A percentile compares a stretch with the other conserved stretches of the same genome.
These are phyloP conservation scores for Lampris megalopsis DNA, from an alignment of 2,113 vertebrate species.

Conservation along the genomic window DNA sequence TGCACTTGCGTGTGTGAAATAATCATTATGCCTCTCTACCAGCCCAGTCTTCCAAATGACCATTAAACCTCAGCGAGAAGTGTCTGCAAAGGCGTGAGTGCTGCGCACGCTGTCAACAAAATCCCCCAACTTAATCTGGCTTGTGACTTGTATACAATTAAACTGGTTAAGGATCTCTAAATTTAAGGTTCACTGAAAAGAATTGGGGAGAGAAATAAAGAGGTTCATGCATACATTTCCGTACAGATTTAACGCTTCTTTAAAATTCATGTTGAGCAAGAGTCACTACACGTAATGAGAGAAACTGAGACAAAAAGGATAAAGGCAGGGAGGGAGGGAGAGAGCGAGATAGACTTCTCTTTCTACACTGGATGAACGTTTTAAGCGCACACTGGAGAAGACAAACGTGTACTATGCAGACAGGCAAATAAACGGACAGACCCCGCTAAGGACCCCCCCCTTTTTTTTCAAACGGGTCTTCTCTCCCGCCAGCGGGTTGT, in stretches of 20 bases:
- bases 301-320: not conserved
- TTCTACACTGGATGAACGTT: not conserved
- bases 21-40: not conserved
- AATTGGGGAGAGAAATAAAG: not conserved
- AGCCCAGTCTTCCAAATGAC: not conserved
- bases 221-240: too few species aligned
- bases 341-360: not conserved
- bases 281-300: not conserved
- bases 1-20: constrained; percentile 22
- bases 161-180: not conserved
- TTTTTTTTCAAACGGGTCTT: constrained; percentile 19
- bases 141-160: not conserved
- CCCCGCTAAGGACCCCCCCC: constrained; percentile 33
- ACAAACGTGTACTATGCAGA: not conserved
- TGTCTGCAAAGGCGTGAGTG: not conserved
- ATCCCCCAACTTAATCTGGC: not conserved
- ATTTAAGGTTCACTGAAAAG: not conserved
- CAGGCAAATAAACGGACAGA: constrained; percentile 2
- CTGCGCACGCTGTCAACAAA: not conserved
- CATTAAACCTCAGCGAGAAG: not conserved
- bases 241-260: too few species aligned
- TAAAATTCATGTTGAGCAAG: too few species aligned
- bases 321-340: not conserved
- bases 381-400: not conserved
- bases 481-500: constrained; percentile 56